These are phyloP conservation scores for Celastrina argiolus DNA, from an alignment of 2,888 invertebrate genomes.

Conservation along the genomic window DNA sequence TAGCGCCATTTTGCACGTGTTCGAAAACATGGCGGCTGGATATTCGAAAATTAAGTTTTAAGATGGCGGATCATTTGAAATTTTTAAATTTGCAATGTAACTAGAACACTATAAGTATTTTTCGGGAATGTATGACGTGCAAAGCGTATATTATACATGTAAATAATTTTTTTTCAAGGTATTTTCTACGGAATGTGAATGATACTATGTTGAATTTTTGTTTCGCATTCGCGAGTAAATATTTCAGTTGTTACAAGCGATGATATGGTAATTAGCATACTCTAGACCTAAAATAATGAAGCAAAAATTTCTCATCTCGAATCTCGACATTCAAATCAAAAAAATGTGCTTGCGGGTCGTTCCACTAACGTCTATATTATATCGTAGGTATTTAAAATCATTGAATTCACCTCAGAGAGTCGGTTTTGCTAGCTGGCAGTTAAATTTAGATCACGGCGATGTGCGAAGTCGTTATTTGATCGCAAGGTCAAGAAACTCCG, in stretches of 20 bases:
- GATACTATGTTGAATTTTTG: not conserved
- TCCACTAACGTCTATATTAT: not conserved
- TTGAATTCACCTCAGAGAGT: conserved; percentile 2
- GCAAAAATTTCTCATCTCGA: too few species aligned
- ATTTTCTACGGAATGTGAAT: not conserved
- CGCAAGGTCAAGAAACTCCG: conserved; percentile 21
- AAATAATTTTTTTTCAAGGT: too few species aligned
- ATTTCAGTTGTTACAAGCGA: not conserved
- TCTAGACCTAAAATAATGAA: not conserved
- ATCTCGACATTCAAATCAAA: too few species aligned
- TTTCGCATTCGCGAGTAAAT: not conserved
- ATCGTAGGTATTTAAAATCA: not conserved
- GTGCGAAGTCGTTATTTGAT: conserved; percentile 8
- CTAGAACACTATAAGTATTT: not conserved
- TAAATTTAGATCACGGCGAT: conserved; percentile 14
- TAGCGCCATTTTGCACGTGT: conserved; percentile 16
- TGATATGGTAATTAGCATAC: not conserved
- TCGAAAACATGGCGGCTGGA: not conserved
- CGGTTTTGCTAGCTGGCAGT: not conserved
- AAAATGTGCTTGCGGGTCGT: not conserved
- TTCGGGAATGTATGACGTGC: not conserved
- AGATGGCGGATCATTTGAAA: not conserved
- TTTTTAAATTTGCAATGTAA: not conserved
- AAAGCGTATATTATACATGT: too few species aligned
- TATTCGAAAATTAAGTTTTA: not conserved